Evolutionary conservation across 2,797 vertebrate genomes (phyloP).

Genomic region (Catostomus latipinnis): DNA sequence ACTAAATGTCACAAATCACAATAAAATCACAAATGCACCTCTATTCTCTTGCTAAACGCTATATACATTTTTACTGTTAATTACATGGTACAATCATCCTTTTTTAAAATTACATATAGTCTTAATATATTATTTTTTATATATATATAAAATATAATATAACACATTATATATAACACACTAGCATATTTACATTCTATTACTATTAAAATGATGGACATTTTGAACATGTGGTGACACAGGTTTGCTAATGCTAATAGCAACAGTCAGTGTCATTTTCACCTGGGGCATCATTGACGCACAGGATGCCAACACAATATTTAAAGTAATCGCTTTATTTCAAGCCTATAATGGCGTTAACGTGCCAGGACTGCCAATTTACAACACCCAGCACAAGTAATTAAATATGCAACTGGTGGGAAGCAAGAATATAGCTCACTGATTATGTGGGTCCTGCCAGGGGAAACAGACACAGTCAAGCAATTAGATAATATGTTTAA

Average conservation of each 20-base stretch:
- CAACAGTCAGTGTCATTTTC: constrained; percentile 48
- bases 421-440: constrained; percentile 70
- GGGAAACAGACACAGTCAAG: constrained; percentile 82
- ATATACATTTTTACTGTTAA: too few species aligned
- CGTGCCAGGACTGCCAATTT: constrained; percentile 86
- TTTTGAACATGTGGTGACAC: constrained; percentile 2
- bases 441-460: constrained; percentile 77
- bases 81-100: too few species aligned
- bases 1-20: too few species aligned
- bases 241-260: constrained; percentile 19
- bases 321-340: constrained; percentile 89
- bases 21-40: too few species aligned
- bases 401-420: constrained; percentile 85
- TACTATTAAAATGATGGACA: too few species aligned
- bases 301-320: constrained; percentile 84
- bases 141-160: too few species aligned
- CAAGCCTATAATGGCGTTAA: constrained; percentile 86
- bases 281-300: constrained; percentile 70
- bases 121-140: too few species aligned
- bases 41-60: too few species aligned
- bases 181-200: constrained; percentile 3
- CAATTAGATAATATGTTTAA: constrained; percentile 96
- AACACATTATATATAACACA: background rate
- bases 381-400: constrained; percentile 88
- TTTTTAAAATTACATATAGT: too few species aligned